phyloP scores from a whole-genome alignment of 2,113 vertebrate genomes.

The Heterotis niloticus region DNA sequence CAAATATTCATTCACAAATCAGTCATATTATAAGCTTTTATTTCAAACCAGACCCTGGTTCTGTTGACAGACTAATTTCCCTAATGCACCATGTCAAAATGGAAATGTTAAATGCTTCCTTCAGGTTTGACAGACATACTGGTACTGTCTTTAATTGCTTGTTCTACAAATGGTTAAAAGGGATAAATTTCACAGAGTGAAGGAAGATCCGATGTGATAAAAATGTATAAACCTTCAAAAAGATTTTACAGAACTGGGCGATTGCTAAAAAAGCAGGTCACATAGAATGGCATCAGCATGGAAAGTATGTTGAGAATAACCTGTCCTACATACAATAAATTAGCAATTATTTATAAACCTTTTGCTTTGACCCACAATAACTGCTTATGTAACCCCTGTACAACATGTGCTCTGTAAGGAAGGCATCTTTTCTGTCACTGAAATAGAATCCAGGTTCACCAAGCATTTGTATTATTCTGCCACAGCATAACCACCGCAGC shows the following conservation, averaged over 20 bases:
- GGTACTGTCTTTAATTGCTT: conserved; percentile 77
- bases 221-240: neutral
- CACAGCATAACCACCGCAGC: no score
- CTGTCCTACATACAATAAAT: no score
- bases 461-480: no score
- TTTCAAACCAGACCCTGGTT: conserved; percentile 73
- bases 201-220: neutral
- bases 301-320: no score
- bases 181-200: neutral
- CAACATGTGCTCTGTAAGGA: no score
- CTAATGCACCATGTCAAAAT: conserved; percentile 83
- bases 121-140: conserved; percentile 80
- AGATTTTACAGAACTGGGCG: neutral
- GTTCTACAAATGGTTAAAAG: conserved; percentile 74
- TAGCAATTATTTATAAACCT: no score
- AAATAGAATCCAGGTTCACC: no score
- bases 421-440: no score
- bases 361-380: no score
- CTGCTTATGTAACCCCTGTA: no score
- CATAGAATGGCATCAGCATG: neutral
- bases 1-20: conserved; percentile 77
- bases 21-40: conserved; percentile 73
- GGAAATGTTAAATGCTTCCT: conserved; percentile 75
- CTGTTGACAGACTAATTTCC: conserved; percentile 73
- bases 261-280: neutral